Evolutionary conservation across 1,140 invertebrate genomes (phyloP).

Genomic region (Paraescarpia echinospica): DNA sequence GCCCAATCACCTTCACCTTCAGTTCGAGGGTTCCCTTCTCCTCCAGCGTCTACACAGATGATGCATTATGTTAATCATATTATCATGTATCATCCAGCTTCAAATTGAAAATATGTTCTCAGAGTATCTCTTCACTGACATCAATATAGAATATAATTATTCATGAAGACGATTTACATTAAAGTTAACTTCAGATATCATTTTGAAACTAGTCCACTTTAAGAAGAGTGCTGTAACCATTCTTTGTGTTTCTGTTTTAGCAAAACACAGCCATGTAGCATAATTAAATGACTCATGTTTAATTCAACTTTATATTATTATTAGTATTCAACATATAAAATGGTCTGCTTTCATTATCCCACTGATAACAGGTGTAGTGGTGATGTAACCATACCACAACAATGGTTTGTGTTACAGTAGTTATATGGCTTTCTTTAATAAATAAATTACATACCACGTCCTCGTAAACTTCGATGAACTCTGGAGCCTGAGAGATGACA

Average conservation of each 20-base stretch:
- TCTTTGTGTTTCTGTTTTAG: background rate
- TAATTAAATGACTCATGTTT: background rate
- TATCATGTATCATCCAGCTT: too few species aligned
- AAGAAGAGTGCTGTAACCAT: background rate
- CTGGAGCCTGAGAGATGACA: constrained; percentile 4
- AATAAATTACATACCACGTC: background rate
- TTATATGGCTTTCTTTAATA: background rate
- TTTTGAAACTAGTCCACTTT: background rate
- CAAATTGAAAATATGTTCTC: too few species aligned
- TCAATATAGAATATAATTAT: background rate
- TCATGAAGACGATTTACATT: background rate
- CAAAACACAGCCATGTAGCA: background rate
- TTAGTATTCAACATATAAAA: too few species aligned
- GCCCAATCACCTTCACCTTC: constrained; percentile 33
- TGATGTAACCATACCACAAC: background rate
- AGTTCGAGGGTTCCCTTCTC: constrained; percentile 26
- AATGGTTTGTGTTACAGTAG: background rate
- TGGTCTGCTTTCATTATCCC: background rate
- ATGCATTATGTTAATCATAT: background rate
- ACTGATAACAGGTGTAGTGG: background rate
- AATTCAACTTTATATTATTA: background rate
- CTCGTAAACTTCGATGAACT: constrained; percentile 1
- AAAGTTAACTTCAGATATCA: background rate
- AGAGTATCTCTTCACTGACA: too few species aligned
- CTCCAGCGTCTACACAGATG: constrained; percentile 21